Base-by-base conservation (phyloP, 2,888 invertebrate species). In the Ophioninae sp. region DNA sequence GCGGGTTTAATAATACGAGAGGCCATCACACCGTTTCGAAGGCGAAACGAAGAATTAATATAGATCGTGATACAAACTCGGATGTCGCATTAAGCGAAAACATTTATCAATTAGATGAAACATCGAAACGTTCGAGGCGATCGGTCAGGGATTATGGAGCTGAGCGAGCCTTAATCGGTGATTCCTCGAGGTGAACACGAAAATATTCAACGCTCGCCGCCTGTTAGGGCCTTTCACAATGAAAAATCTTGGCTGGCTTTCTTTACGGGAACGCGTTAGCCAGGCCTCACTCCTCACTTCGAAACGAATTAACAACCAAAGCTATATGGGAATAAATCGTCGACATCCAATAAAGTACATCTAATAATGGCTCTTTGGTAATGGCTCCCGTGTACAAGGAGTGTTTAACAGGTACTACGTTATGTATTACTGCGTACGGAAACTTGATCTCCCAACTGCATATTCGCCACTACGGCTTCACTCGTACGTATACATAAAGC, bases 301-400 rank as follows among this genome's bases (percentile, higher is more conserved):
- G 9, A 39, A 23, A 58, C 67, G 79, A 84, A 79, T 75, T 63
- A 67, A 79, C n/a, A 81, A 51, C 23, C 41, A n/a, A 63, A 65
- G 51, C 51, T 67, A 72, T 72, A 79, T 71, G 51, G 51, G 71
- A 81, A 84, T 81, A 79, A 79, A 84, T 84, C 78, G 72, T 72
- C 71, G 56, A 67, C 75, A 72, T 76, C 81, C 75, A 84, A 81
- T 84, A 79, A 78, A 81, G 84, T 73, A 79, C 56, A 30, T 81
- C 71, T 79, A 79, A 84, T 84, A 84, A 84, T 81, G 84, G 79
- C 63, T 81, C 84, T 81, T 76, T 81, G 81, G 84, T 79, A 81
- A 84, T 72, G 78, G 75, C 56, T 65, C 72, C 67, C 71, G 64
- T 79, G 78, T 81, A 79, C 75, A 81, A 79, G 81, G 81, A 79